A percentile compares a stretch with the other conserved stretches of the same genome.
These are phyloP conservation scores for Apamea monoglypha DNA, from an alignment of 2,888 invertebrate species.

Conservation along the genomic window DNA sequence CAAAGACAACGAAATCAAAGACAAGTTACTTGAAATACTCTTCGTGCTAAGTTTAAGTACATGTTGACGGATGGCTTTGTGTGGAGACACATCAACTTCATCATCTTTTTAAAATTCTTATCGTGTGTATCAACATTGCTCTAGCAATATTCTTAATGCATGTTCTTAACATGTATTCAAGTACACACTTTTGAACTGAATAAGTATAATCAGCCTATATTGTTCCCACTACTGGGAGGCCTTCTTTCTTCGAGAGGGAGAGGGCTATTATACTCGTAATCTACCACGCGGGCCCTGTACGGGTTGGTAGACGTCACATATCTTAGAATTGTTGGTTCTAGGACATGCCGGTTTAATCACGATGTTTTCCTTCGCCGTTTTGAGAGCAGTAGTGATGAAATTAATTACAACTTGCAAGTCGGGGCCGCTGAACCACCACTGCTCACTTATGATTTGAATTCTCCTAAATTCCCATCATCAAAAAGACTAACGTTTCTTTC, in stretches of 20 bases:
- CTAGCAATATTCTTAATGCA: background rate
- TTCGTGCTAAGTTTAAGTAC: slow-evolving; percentile 52
- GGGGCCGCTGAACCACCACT: no score
- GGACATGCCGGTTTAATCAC: no score
- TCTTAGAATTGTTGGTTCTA: no score
- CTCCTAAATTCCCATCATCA: background rate
- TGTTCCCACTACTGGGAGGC: no score
- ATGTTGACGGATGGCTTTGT: slow-evolving; percentile 44
- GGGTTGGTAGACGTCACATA: no score
- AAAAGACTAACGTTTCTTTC: background rate
- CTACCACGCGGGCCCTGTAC: no score
- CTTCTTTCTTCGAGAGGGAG: no score
- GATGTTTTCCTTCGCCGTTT: no score
- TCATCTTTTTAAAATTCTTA: slow-evolving; percentile 8
- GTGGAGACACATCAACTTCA: slow-evolving; percentile 56
- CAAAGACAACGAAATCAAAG: slow-evolving; percentile 68
- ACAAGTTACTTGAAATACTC: slow-evolving; percentile 63
- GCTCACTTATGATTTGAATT: background rate
- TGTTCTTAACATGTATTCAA: background rate
- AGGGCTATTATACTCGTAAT: no score
- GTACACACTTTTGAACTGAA: background rate
- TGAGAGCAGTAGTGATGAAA: no score
- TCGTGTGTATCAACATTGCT: background rate
- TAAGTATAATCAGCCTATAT: no score
- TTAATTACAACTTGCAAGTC: no score